Base-by-base conservation (phyloP, 2,797 vertebrate species). In the Microhierax caerulescens region DNA sequence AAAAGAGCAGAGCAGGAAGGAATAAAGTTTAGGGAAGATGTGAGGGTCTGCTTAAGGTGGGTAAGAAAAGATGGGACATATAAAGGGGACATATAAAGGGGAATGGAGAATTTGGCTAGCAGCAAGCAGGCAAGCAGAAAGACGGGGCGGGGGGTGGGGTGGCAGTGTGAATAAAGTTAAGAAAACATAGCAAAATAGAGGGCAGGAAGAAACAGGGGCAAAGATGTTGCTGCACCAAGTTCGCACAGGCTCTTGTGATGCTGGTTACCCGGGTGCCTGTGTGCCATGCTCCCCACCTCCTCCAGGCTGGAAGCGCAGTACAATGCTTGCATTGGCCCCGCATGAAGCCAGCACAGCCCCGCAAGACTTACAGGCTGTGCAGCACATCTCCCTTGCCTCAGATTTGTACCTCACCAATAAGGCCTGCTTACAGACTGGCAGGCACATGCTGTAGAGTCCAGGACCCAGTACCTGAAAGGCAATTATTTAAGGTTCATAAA, bases 401-500 rank as follows among this genome's bases (percentile, higher is more conserved):
- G 18, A 45, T 47, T 60, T 74, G 48, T 45, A 47, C 32, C 45
- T 87, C 41, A 21, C 25, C 53, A 41, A 3, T 53, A 61, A 88
- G 32, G 20, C 45, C 57, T 75, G 41, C 53, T 88, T 74, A 50
- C 41, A 65, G 50, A 86, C 72, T 30, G 10, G 54, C 54, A 86
- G 54, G 76, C 76, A 61, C 1, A 5, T 85, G 84, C 77, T 95
- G 78, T 65, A 93, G 65, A 94, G 84, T 85, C 88, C 93, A 95
- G 90, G 60, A 97, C 70, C 77, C 48, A 37, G 47, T 45, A 59
- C 20, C 84, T 76, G 41, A 96, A 97, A 95, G 63, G 59, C 91
- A 97, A 96, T 95, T 97, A 92, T 64, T 95, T 95, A 85, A 94
- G 78, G 67, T 95, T 92, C 73, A 53, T 84, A 76, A 92, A 95